Evolutionary conservation across 2,797 vertebrate genomes (phyloP).

Genomic region (Mormyrops boulengeri): DNA sequence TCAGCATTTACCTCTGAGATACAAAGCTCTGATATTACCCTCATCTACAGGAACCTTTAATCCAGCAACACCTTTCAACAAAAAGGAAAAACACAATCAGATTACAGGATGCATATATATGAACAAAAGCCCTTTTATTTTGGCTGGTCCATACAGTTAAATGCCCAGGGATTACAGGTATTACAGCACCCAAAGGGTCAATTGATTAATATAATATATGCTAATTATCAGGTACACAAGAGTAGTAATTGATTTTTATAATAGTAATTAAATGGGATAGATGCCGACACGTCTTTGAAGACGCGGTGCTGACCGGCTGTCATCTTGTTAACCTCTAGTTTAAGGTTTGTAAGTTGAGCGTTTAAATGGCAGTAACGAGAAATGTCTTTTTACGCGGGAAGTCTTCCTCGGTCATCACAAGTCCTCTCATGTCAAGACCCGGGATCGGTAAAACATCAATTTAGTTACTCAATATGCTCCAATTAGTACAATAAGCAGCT

Average conservation of each 20-base stretch:
- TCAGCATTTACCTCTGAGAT: background rate
- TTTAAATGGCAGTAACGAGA: background rate
- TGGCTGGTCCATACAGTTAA: background rate
- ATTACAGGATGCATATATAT: background rate
- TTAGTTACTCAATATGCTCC: background rate
- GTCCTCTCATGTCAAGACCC: background rate
- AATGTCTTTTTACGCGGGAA: background rate
- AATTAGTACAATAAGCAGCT: background rate
- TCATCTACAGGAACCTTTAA: background rate
- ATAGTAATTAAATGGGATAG: background rate
- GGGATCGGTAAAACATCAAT: background rate
- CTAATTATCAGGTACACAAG: background rate
- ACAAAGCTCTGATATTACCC: background rate
- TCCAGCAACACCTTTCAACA: background rate
- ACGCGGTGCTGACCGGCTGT: background rate
- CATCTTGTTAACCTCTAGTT: background rate
- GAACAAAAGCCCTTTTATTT: background rate
- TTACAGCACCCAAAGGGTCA: background rate
- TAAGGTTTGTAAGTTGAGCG: background rate
- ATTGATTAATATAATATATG: background rate
- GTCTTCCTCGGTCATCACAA: background rate
- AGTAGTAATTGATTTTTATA: background rate
- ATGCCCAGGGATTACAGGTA: background rate
- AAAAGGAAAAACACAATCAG: background rate
- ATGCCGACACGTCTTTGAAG: background rate